Base-by-base conservation (phyloP, 2,797 vertebrate genomes). In the Phaenicophaeus curvirostris region DNA sequence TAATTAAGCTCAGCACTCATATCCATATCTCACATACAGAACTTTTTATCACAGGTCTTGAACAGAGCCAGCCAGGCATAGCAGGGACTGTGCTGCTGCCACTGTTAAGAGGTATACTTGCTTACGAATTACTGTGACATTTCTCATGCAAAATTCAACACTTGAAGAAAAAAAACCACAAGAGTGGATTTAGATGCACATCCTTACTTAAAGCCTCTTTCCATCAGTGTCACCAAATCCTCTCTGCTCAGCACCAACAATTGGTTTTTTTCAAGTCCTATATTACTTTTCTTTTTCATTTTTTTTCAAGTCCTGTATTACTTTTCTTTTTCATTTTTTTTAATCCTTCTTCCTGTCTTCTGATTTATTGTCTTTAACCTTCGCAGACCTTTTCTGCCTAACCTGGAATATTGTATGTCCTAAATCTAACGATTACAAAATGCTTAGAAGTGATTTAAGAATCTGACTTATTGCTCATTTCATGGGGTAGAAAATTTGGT, bases 391-490 rank as follows among this genome's bases (percentile, higher is more conserved):
- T 94, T 95, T 75, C 58, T 92, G 68, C 88, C 77, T 87, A 85
- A 86, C 86, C 86, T 75, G 75, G 91, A 89, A 87, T 93, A 95
- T 79, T 89, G 63, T 65, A 75, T 59, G 80, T 37, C 41, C 55
- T 94, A 94, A 92, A 91, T 92, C 74, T 90, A 69, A 87, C 77
- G 72, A 81, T 87, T 87, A 78, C 57, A 91, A 94, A 96, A 91
- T 81, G n/a, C 61, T 85, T 95, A 89, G 83, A 85, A 95, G 25
- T 93, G 74, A 96, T 96, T 97, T 91, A 91, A 87, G 83, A 90
- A 80, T 69, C 42, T 74, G 50, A 75, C 58, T 92, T 93, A 85
- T 73, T 90, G 30, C 50, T 87, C 44, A 58, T 93, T 94, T 91
- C 44, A 87, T 79, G 37, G 69, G 13, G 35, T 80, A 92, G 80